These are phyloP conservation scores for Garra rufa DNA, from an alignment of 2,113 vertebrate species.

Conservation along the genomic window DNA sequence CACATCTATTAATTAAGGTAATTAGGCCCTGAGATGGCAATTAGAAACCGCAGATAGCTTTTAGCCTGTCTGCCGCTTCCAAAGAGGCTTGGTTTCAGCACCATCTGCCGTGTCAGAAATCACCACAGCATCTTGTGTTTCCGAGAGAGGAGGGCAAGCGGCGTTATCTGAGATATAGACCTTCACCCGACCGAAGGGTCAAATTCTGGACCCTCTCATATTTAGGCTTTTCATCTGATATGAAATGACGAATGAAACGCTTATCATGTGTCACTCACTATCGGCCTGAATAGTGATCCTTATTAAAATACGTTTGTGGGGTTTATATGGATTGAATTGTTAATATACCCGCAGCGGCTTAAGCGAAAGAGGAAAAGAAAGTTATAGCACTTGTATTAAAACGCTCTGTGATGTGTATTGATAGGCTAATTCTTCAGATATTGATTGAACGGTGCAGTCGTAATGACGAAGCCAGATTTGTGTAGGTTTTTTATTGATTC, in stretches of 20 bases:
- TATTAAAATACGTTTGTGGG: conserved; percentile 70
- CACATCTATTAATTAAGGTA: conserved; percentile 95
- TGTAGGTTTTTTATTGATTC: conserved; percentile 51
- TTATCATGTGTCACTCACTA: conserved; percentile 56
- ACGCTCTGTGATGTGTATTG: conserved; percentile 62
- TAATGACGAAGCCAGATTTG: conserved; percentile 49
- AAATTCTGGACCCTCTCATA: conserved; percentile 61
- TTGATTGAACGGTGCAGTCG: conserved; percentile 44
- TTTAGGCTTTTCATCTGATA: conserved; percentile 54
- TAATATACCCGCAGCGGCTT: conserved; percentile 69
- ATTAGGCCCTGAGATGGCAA: conserved; percentile 90
- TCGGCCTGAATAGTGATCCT: conserved; percentile 58
- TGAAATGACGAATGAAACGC: conserved; percentile 63
- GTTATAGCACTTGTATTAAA: conserved; percentile 62
- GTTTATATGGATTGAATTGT: conserved; percentile 72
- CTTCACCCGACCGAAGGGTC: conserved; percentile 75
- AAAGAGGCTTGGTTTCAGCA: conserved; percentile 83
- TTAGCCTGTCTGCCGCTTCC: conserved; percentile 84
- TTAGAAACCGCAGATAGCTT: conserved; percentile 91
- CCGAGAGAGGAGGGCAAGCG: conserved; percentile 73
- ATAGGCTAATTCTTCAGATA: conserved; percentile 60
- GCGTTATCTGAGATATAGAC: conserved; percentile 86
- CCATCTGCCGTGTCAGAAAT: conserved; percentile 87
- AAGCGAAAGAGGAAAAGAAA: conserved; percentile 66
- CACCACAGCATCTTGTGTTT: conserved; percentile 83